Evolutionary conservation across 2,113 vertebrate genomes (phyloP).

Genomic region (Crotalus helleri): DNA sequence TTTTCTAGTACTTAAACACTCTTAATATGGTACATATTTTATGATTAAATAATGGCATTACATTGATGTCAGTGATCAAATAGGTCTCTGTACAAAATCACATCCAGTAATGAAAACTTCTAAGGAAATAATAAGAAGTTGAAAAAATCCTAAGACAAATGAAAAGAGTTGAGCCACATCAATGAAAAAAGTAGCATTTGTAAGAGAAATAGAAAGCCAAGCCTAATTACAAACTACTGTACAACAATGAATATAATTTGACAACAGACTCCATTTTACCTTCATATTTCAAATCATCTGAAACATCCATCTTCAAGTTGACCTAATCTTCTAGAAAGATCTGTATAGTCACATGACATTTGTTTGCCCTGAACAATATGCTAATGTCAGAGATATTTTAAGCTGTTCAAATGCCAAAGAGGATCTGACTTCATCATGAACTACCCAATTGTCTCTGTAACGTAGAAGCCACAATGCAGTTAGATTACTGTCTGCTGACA

Average conservation of each 20-base stretch:
- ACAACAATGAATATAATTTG: neutral
- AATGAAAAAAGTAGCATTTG: neutral
- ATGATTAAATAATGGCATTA: neutral
- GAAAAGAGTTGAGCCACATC: neutral
- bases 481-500: neutral
- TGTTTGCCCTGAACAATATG: neutral
- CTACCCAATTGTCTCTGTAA: neutral
- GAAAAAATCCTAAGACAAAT: slow-evolving; percentile 14
- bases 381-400: slow-evolving; percentile 20
- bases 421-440: slow-evolving; percentile 15
- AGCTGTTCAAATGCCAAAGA: neutral
- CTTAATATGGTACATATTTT: neutral
- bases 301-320: slow-evolving; percentile 1
- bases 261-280: neutral
- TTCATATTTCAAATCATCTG: neutral
- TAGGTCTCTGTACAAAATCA: neutral
- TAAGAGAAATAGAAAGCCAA: slow-evolving; percentile 10
- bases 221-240: neutral
- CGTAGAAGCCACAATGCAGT: neutral
- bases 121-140: neutral
- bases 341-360: neutral
- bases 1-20: neutral
- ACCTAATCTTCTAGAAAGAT: slow-evolving; percentile 19
- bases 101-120: neutral
- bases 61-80: neutral